phyloP scores from a whole-genome alignment of 2,888 invertebrate species.

The Andrena chrysosceles region DNA sequence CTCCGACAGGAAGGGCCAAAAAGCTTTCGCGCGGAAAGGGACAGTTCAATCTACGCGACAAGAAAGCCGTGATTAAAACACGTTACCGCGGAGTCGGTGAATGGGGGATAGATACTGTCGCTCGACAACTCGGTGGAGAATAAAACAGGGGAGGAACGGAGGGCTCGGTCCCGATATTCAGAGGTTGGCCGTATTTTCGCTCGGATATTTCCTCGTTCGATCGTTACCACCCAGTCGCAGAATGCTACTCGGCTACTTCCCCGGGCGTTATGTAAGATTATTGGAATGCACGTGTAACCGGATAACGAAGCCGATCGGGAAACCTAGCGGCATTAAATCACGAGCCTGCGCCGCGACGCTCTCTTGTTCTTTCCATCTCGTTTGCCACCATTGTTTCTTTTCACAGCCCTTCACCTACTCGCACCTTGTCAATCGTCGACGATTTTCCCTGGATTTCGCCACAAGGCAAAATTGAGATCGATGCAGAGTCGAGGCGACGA shows the following conservation, averaged over 20 bases:
- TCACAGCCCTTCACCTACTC: background rate
- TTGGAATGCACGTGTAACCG: slow-evolving; percentile 53
- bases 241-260: slow-evolving; percentile 38
- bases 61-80: slow-evolving; percentile 20
- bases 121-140: background rate
- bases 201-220: slow-evolving; percentile 27
- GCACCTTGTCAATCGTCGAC: too few species aligned
- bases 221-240: slow-evolving; percentile 31
- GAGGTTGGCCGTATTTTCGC: slow-evolving; percentile 13
- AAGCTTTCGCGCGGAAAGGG: background rate
- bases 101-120: background rate
- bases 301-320: slow-evolving; percentile 54
- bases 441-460: background rate
- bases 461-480: background rate
- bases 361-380: too few species aligned
- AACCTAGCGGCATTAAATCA: slow-evolving; percentile 38
- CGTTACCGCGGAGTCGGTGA: background rate
- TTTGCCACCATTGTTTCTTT: background rate
- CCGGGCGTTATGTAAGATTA: slow-evolving; percentile 59
- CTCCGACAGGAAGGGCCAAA: background rate
- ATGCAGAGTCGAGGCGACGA: background rate
- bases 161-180: background rate
- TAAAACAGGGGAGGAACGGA: background rate
- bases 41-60: slow-evolving; percentile 17
- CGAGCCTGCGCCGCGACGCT: slow-evolving; percentile 10